Conservation (phyloP, 2,888 invertebrate genomes). For the Troides helena region DNA sequence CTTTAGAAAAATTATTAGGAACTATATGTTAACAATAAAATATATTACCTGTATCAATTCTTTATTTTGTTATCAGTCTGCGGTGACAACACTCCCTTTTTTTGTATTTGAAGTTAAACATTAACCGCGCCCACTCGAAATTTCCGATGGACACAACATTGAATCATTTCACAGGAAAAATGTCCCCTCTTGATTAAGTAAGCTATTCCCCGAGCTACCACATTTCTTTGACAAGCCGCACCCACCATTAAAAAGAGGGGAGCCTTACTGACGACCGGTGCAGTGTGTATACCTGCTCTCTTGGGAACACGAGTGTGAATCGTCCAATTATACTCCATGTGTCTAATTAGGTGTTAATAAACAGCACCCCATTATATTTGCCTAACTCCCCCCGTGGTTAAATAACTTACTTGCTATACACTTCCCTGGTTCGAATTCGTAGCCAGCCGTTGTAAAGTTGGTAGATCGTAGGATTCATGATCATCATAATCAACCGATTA, state of each 20-base stretch:
- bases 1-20: no score
- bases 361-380: background rate
- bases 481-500: no score
- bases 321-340: slow-evolving; percentile 3
- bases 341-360: slow-evolving; percentile 14
- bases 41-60: no score
- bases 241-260: background rate
- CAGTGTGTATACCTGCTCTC: background rate
- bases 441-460: no score
- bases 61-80: no score
- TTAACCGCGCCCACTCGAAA: background rate
- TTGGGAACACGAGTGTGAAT: slow-evolving; percentile 16
- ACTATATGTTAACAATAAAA: no score
- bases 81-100: no score
- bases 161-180: slow-evolving; percentile 3
- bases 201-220: background rate
- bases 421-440: no score
- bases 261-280: slow-evolving; percentile 2
- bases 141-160: background rate
- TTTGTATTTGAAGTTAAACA: no score
- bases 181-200: slow-evolving; percentile 8
- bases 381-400: no score
- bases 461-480: no score
- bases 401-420: no score
- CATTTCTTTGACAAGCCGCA: slow-evolving; percentile 10